Evolutionary conservation across 2,888 invertebrate species (phyloP), one percentile per base, ranked within the genome.

Genomic region (Cantharis rufa): DNA sequence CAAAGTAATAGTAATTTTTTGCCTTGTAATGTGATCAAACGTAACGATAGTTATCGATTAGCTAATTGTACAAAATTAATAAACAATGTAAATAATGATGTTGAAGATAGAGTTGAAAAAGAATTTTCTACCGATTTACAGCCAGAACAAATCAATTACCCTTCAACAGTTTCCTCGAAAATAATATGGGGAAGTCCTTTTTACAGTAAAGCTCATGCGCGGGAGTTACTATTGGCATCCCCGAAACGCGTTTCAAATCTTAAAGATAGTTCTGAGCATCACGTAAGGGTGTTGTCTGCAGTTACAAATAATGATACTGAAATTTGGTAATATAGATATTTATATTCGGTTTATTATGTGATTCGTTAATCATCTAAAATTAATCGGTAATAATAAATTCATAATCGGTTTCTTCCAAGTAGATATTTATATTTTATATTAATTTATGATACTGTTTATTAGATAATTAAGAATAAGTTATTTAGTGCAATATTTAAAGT

Each of bases 1-100:
- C 48, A n/a, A 48, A 80, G 79, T 62, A n/a, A n/a, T n/a, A 78
- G 63, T 72, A 89, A 87, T 88, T 89, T 89, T 86, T 9, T 64
- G 18, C 16, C 79, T 28, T 81, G 81, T 62, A 92, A 92, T 88
- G 9, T 24, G 2, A 90, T 95, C 69, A 94, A 94, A 88, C 93
- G 96, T 78, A 95, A 94, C 86, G 94, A 96, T 87, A 96, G 95
- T 88, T 96, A 96, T 86, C 92, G 95, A 81, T 91, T 94, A 87
- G 96, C 96, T 15, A 95, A 95, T 88, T 92, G 92, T 81, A 92
- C 92, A 28, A 77, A 74, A 62, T 90, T 92, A 88, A 92, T 91
- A 81, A 86, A 90, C 68, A 90, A 90, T 85, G 86, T 89, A 24
- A 76, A 72, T 72, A 70, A 81, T 13, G 82, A 83, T 75, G 80